phyloP scores from a whole-genome alignment of 2,888 invertebrate species.

The Malacosoma neustria region DNA sequence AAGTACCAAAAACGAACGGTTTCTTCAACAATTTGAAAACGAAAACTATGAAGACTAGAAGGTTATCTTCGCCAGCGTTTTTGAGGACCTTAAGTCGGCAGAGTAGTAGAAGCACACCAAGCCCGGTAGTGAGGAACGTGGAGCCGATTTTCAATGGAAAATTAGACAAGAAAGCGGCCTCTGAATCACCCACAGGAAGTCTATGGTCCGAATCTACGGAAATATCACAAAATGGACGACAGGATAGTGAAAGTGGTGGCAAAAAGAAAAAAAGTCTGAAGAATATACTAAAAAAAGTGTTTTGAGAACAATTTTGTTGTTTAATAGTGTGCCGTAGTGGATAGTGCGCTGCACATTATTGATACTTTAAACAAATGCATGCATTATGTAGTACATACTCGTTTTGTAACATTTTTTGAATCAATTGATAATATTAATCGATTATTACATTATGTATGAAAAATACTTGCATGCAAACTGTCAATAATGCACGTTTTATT shows the following conservation, averaged over 20 bases:
- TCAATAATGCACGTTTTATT: slow-evolving; percentile 14
- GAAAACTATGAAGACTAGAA: slow-evolving; percentile 67
- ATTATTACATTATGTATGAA: no score
- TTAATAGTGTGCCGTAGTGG: slow-evolving; percentile 3
- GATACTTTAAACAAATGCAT: slow-evolving; percentile 2
- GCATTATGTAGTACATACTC: no score
- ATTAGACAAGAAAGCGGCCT: slow-evolving; percentile 44
- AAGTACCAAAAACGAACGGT: slow-evolving; percentile 57
- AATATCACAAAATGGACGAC: slow-evolving; percentile 51
- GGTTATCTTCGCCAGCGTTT: slow-evolving; percentile 76
- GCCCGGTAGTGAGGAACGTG: slow-evolving; percentile 41
- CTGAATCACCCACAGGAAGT: slow-evolving; percentile 62
- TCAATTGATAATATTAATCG: no score
- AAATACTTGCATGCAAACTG: slow-evolving; percentile 9
- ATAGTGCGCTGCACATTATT: slow-evolving; percentile 1
- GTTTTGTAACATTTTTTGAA: no score
- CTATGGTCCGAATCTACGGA: slow-evolving; percentile 67
- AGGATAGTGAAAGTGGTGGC: slow-evolving; percentile 34
- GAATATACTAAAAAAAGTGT: slow-evolving; percentile 86
- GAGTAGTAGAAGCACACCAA: slow-evolving; percentile 56
- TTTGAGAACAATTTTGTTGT: slow-evolving; percentile 56
- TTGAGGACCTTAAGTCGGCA: slow-evolving; percentile 72
- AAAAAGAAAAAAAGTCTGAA: slow-evolving; percentile 82
- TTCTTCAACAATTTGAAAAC: slow-evolving; percentile 61
- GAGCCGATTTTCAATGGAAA: slow-evolving; percentile 57